These are phyloP conservation scores for Sebastiscus albofasciatus DNA, from an alignment of 2,797 vertebrate genomes.

Conservation along the genomic window DNA sequence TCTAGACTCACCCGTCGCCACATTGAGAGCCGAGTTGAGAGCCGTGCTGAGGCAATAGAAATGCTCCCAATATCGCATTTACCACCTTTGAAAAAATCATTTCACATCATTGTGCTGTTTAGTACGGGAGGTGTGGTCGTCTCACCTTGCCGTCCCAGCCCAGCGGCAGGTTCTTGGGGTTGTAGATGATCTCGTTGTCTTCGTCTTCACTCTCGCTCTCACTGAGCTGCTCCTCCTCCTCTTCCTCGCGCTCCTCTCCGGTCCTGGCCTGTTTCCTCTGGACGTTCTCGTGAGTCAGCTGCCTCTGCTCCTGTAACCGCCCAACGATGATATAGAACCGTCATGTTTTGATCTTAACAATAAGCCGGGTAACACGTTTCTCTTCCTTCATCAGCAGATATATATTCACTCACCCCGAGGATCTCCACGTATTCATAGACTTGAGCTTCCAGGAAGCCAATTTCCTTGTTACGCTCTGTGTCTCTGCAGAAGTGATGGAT, in stretches of 20 bases:
- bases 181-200: conserved; percentile 99
- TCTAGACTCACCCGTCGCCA: too few species aligned
- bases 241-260: conserved; percentile 96
- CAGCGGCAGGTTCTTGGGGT: conserved; percentile 97
- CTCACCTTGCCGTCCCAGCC: conserved; percentile 97
- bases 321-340: background rate
- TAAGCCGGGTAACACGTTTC: fast-evolving
- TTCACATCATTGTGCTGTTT: background rate
- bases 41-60: too few species aligned
- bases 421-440: conserved; percentile 97
- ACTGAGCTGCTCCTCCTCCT: conserved; percentile 97
- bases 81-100: too few species aligned
- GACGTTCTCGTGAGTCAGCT: conserved; percentile 97
- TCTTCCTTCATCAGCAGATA: background rate
- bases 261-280: conserved; percentile 97
- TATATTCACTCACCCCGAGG: conserved; percentile 88
- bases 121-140: too few species aligned
- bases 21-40: too few species aligned
- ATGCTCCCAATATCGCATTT: too few species aligned
- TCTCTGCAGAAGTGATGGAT: conserved; percentile 83
- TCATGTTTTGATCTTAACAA: background rate
- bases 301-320: conserved; percentile 90
- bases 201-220: conserved; percentile 98
- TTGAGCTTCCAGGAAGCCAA: conserved; percentile 95
- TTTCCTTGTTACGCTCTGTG: conserved; percentile 96